Evolutionary conservation across 2,888 invertebrate species (phyloP).

Genomic region (Dryadula phaetusa): DNA sequence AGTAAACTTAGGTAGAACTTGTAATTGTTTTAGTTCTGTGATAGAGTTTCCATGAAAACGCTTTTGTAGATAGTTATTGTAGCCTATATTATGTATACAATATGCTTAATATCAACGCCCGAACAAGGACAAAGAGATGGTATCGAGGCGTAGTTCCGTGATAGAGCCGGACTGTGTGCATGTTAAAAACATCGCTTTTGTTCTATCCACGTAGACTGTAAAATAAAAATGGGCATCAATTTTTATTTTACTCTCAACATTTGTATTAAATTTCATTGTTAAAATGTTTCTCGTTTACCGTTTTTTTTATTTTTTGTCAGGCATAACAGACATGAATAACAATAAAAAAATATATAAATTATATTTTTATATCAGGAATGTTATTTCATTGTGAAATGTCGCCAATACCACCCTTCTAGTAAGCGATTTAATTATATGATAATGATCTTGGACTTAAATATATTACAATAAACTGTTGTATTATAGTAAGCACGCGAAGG

Average conservation of each 20-base stretch:
- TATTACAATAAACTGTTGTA: too few relatives aligned
- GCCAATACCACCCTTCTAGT: background rate
- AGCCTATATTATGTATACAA: background rate
- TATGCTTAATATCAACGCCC: slow-evolving; percentile 19
- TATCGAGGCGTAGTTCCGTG: slow-evolving; percentile 40
- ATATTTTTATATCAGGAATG: background rate
- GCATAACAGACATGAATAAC: background rate
- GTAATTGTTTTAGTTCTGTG: background rate
- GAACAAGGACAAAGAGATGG: slow-evolving; percentile 29
- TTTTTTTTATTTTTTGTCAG: background rate
- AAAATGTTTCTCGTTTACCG: background rate
- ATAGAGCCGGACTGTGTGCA: slow-evolving; percentile 29
- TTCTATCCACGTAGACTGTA: slow-evolving; percentile 20
- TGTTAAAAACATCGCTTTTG: slow-evolving; percentile 33
- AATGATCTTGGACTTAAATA: background rate
- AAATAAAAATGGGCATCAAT: slow-evolving; percentile 22
- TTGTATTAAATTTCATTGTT: slow-evolving; percentile 8
- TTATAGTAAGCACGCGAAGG: background rate
- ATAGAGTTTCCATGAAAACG: background rate
- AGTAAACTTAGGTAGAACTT: background rate
- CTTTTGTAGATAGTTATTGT: background rate
- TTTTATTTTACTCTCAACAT: slow-evolving; percentile 24
- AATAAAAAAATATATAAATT: background rate
- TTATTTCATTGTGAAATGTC: background rate
- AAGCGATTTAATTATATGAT: slow-evolving; percentile 1